Evolutionary conservation across 2,888 invertebrate genomes (phyloP).

Genomic region (Allygus modestus): DNA sequence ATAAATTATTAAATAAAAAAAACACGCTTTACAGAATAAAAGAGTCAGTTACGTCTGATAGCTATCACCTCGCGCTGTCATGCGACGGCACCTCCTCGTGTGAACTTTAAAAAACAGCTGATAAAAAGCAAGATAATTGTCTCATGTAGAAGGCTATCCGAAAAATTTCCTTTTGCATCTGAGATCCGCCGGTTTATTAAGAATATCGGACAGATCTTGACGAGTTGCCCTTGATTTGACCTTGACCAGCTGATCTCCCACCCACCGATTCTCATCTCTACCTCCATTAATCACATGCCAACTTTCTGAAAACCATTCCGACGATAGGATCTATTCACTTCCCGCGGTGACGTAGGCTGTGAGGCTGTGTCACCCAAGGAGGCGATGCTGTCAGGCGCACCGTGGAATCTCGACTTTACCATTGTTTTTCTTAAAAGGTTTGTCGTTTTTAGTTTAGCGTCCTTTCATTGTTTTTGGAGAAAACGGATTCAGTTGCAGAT

Average conservation of each 20-base stretch:
- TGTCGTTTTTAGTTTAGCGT: neutral
- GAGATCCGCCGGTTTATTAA: slow-evolving; percentile 21
- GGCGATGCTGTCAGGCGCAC: neutral
- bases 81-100: neutral
- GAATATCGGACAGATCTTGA: slow-evolving; percentile 55
- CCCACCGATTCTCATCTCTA: neutral
- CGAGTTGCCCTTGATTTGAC: slow-evolving; percentile 29
- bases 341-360: neutral
- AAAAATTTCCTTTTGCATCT: slow-evolving; percentile 13
- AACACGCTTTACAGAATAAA: too few relatives aligned
- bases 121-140: slow-evolving; percentile 22
- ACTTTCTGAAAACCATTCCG: slow-evolving; percentile 49
- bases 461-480: neutral
- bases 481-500: too few relatives aligned
- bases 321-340: slow-evolving; percentile 7
- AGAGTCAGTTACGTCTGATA: neutral
- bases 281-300: slow-evolving; percentile 56
- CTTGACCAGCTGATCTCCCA: slow-evolving; percentile 18
- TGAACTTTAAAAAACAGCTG: neutral
- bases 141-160: neutral
- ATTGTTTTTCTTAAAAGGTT: neutral
- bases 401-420: neutral
- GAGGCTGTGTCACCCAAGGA: neutral
- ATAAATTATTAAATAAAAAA: too few relatives aligned
- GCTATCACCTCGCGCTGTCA: neutral